Evolutionary conservation across 2,888 invertebrate species (phyloP).

Genomic region (Machimus atricapillus): DNA sequence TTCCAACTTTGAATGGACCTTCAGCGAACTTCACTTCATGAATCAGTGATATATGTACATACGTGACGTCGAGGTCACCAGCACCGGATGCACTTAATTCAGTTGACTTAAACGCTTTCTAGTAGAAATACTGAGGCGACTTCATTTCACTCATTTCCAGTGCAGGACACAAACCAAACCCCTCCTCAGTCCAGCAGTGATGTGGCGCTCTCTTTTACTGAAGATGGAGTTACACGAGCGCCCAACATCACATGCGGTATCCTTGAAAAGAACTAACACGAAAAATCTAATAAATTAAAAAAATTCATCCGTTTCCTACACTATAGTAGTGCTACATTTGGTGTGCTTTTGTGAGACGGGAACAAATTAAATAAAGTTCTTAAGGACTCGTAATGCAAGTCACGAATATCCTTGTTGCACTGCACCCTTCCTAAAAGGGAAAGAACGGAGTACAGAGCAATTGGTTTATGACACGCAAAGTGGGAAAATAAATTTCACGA

Average conservation of each 20-base stretch:
- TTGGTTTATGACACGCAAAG: neutral
- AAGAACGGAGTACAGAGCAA: neutral
- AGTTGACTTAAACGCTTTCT: slow-evolving; percentile 24
- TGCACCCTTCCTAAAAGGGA: neutral
- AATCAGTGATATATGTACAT: slow-evolving; percentile 26
- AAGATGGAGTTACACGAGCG: neutral
- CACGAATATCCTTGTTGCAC: slow-evolving; percentile 35
- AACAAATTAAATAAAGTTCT: slow-evolving; percentile 28
- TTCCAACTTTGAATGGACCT: slow-evolving; percentile 37
- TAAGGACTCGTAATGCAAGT: slow-evolving; percentile 7
- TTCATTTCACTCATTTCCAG: slow-evolving; percentile 1
- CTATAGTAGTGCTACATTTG: neutral
- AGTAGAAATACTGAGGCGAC: slow-evolving; percentile 1
- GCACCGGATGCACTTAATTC: slow-evolving; percentile 35
- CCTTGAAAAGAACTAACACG: slow-evolving; percentile 8
- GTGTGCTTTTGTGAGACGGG: neutral
- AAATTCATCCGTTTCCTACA: slow-evolving; percentile 4
- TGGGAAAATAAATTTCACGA: neutral
- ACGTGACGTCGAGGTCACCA: slow-evolving; percentile 18
- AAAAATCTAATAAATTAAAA: slow-evolving; percentile 34
- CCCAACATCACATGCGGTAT: neutral
- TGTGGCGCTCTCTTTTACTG: neutral
- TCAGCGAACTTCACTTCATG: slow-evolving; percentile 29
- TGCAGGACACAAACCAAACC: neutral
- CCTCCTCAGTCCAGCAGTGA: too few relatives aligned